Evolutionary conservation across 2,888 invertebrate genomes (phyloP).

Genomic region (Eristalis tenax): DNA sequence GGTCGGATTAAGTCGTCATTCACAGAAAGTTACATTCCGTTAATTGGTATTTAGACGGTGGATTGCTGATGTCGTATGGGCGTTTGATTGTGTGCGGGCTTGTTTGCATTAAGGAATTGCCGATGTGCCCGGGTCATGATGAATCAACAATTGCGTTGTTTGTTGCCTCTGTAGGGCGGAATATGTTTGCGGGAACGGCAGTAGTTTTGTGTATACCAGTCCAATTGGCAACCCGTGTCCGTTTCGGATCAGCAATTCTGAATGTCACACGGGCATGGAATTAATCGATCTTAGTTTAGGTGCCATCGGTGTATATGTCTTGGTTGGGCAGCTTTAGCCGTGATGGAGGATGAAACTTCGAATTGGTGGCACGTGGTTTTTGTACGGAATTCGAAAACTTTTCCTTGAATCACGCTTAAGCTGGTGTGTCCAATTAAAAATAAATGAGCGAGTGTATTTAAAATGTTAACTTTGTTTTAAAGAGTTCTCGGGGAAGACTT

Average conservation of each 20-base stretch:
- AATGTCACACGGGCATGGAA: neutral
- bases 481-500: neutral
- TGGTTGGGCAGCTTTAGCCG: neutral
- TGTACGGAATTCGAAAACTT: neutral
- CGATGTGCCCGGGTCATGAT: slow-evolving; percentile 25
- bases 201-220: neutral
- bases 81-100: neutral
- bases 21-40: slow-evolving; percentile 55
- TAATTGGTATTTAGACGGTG: slow-evolving; percentile 51
- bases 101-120: slow-evolving; percentile 25
- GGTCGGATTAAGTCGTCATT: slow-evolving; percentile 49
- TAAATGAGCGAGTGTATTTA: neutral
- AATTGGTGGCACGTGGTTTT: slow-evolving; percentile 1
- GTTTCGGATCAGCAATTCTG: neutral
- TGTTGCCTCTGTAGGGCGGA: neutral
- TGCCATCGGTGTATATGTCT: neutral
- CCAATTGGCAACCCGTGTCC: neutral
- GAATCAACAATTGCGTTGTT: slow-evolving; percentile 26
- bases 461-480: neutral
- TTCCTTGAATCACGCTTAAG: neutral
- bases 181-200: neutral
- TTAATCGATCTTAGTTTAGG: neutral
- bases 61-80: neutral
- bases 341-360: neutral
- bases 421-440: neutral